These are phyloP conservation scores for Lasioglossum figueresi DNA, from an alignment of 2,888 invertebrate species.

Conservation along the genomic window DNA sequence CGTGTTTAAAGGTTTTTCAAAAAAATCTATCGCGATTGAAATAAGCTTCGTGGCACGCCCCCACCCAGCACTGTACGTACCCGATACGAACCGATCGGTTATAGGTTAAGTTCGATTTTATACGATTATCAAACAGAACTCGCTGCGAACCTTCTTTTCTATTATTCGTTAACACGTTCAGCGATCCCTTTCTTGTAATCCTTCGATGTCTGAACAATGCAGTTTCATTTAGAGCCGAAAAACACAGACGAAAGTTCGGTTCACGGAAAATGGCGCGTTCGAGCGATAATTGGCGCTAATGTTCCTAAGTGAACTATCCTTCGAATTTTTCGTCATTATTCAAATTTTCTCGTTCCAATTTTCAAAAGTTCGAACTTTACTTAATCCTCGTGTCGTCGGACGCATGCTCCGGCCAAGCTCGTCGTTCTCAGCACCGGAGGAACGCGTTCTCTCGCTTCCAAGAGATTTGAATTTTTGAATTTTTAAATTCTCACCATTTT, in stretches of 20 bases:
- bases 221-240: conserved; percentile 35
- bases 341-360: conserved; percentile 64
- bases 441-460: conserved; percentile 20
- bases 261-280: conserved; percentile 83
- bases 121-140: conserved; percentile 35
- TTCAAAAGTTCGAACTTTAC: conserved; percentile 50
- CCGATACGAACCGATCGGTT: conserved; percentile 77
- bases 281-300: conserved; percentile 83
- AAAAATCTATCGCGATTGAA: conserved; percentile 40
- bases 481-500: conserved; percentile 78
- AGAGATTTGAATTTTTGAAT: conserved; percentile 83
- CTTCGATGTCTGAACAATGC: conserved; percentile 7
- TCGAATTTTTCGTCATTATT: conserved; percentile 72
- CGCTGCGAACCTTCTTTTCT: conserved; percentile 17
- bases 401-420: conserved; percentile 12
- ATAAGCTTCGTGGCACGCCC: conserved; percentile 72
- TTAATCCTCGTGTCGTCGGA: conserved; percentile 27
- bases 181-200: neutral
- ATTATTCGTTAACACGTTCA: neutral
- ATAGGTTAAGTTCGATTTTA: conserved; percentile 77
- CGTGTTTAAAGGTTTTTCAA: conserved; percentile 5
- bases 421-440: neutral
- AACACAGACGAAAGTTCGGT: conserved; percentile 67
- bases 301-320: conserved; percentile 73
- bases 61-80: conserved; percentile 74